Base-by-base conservation (phyloP, 2,888 invertebrate genomes). In the Rhynchonema sp. region DNA sequence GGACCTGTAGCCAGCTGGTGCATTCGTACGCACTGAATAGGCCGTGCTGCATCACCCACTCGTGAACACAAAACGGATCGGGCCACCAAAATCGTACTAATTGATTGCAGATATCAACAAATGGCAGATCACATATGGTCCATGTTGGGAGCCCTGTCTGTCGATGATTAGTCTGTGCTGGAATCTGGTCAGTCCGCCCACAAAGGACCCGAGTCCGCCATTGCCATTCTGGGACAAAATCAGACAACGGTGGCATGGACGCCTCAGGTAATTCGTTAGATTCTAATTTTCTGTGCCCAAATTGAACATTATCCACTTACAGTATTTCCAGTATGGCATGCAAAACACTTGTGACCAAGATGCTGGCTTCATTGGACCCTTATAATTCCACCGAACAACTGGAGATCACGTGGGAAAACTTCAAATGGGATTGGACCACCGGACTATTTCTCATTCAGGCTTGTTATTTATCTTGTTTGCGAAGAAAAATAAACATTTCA, bases 321-420 rank as follows among this genome's bases (percentile, higher is more conserved):
- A n/a, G 3, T 6, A 17, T n/a, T 49, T 65, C 96, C 55, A 90
- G 90, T 0, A 83, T 89, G 75, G 83, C 85, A 66, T 85, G 88
- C 25, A 82, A 84, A 68, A 86, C 86, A 71, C 80, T 92, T 74
- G 63, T 66, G n/a, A 89, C 90, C 0, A 86, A 92, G 46, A 78
- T 94, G 46, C 78, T 98, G 62, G 94, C 92, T 2, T 94, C 94
- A 0, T 79, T 91, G 20, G 92, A 98, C 78, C 98, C 98, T 0
- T 98, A 96, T 75, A 98, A 98, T 73, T 90, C 90, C 2, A 96
- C 96, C 0, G 98, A 98, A 75, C 88, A 96, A 77, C 92, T 98
- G 88, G 96, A 98, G 75, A 80, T 94, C 64, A 87, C 88, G 0
- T 98, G 96, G 94, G 84, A 83, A 49, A 84, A 88, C 67, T 82